Evolutionary conservation across 2,797 vertebrate genomes (phyloP).

Genomic region (Dendrocincla fuliginosa): DNA sequence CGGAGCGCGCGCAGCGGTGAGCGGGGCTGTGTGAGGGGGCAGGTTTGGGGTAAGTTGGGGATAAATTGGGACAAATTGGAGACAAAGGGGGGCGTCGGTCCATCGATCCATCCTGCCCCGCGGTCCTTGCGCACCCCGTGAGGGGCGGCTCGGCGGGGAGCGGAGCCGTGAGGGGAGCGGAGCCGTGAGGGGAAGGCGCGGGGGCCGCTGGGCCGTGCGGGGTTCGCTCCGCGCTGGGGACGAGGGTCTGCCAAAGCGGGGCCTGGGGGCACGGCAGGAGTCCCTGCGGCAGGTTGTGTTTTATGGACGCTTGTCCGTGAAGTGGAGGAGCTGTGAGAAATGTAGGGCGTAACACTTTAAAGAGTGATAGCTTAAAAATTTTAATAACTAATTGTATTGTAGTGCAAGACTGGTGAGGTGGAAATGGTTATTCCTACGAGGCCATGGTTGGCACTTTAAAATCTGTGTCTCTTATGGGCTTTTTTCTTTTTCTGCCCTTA

Average conservation of each 20-base stretch:
- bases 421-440: not conserved
- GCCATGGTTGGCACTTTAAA: not conserved
- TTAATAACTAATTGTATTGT: not conserved
- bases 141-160: not conserved
- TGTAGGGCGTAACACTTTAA: not conserved
- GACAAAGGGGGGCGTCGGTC: no score
- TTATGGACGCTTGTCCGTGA: rapidly evolving
- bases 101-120: no score
- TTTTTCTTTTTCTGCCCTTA: not conserved
- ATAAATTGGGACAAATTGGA: no score
- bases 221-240: not conserved
- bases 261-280: not conserved
- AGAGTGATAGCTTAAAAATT: not conserved
- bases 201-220: not conserved
- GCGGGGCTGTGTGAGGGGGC: rapidly evolving
- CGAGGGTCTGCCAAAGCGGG: not conserved
- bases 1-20: not conserved
- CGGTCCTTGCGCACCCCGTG: not conserved
- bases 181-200: not conserved
- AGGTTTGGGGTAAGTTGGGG: no score
- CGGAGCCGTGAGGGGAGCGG: no score
- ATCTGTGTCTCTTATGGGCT: not conserved
- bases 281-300: no score
- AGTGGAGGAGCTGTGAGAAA: not conserved
- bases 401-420: not conserved